These are phyloP conservation scores for Nymphalis io DNA, from an alignment of 1,140 invertebrate species.

Conservation along the genomic window DNA sequence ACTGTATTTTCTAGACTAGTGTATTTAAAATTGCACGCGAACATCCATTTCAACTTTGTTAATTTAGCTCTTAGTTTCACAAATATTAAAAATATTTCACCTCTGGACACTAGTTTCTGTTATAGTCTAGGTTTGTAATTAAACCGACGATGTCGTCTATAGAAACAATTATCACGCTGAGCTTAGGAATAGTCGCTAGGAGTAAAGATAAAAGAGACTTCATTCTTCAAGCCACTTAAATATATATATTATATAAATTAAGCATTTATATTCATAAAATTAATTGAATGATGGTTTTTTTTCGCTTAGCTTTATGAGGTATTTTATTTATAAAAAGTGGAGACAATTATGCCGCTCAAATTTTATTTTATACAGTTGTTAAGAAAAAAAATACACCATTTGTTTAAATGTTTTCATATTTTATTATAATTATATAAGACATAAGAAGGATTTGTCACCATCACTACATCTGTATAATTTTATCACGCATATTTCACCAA, in stretches of 20 bases:
- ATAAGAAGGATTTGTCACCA: too few species aligned
- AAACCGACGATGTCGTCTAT: slow-evolving; percentile 54
- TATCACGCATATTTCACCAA: too few species aligned
- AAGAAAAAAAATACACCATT: too few species aligned
- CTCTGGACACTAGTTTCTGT: slow-evolving; percentile 14
- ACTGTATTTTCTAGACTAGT: not conserved
- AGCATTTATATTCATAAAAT: too few species aligned
- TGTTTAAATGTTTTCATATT: too few species aligned
- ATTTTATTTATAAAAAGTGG: too few species aligned
- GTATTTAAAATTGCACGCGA: not conserved
- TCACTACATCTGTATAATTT: too few species aligned
- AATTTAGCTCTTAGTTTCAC: slow-evolving; percentile 26
- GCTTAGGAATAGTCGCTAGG: slow-evolving; percentile 51
- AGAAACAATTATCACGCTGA: slow-evolving; percentile 66
- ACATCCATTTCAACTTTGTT: slow-evolving; percentile 15
- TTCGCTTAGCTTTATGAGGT: too few species aligned
- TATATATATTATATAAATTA: not conserved
- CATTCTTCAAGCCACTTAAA: slow-evolving; percentile 3
- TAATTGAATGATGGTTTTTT: not conserved
- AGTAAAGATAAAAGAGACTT: slow-evolving; percentile 3
- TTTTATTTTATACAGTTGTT: too few species aligned
- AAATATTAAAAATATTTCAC: slow-evolving; percentile 21
- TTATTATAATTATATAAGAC: too few species aligned
- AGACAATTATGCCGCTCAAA: too few species aligned
- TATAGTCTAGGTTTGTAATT: slow-evolving; percentile 44